Percentiles rank a stretch among this genome's conserved stretches.
Conservation (phyloP, 2,888 invertebrate genomes). For the Junonia oenone region DNA sequence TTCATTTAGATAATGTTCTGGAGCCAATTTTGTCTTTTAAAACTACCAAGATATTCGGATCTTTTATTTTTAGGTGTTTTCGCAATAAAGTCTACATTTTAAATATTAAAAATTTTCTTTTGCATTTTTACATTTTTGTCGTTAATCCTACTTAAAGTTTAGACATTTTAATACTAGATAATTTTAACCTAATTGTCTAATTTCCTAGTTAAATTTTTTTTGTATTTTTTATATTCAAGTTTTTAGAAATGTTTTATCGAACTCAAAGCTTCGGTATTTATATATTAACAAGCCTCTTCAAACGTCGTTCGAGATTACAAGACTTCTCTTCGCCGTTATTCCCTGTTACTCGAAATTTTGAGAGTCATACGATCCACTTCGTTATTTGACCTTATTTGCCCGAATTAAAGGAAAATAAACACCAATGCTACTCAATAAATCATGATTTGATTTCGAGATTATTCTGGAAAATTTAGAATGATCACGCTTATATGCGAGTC, state of each 20-base stretch:
- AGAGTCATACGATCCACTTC: constrained; percentile 20
- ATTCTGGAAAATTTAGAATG: background rate
- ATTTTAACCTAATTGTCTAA: no score
- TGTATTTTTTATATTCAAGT: constrained; percentile 5
- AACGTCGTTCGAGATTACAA: constrained; percentile 18
- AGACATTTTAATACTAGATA: no score
- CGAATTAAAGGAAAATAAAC: constrained; percentile 8
- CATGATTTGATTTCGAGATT: background rate
- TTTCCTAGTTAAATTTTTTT: no score
- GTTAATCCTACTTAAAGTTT: no score
- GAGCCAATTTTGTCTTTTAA: constrained; percentile 1
- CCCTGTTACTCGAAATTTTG: constrained; percentile 13
- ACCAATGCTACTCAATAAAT: background rate
- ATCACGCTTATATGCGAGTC: constrained; percentile 4
- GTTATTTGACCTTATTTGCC: constrained; percentile 15
- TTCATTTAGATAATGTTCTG: constrained; percentile 23
- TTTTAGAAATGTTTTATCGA: constrained; percentile 16
- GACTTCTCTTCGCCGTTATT: constrained; percentile 9
- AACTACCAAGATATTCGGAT: background rate
- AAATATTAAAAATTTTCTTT: no score
- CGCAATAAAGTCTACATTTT: no score
- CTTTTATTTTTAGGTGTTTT: background rate
- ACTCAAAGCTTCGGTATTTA: constrained; percentile 15
- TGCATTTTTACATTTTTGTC: no score
- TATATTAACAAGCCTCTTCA: constrained; percentile 26